Conservation (phyloP, 2,888 invertebrate genomes). For the Selenia dentaria region DNA sequence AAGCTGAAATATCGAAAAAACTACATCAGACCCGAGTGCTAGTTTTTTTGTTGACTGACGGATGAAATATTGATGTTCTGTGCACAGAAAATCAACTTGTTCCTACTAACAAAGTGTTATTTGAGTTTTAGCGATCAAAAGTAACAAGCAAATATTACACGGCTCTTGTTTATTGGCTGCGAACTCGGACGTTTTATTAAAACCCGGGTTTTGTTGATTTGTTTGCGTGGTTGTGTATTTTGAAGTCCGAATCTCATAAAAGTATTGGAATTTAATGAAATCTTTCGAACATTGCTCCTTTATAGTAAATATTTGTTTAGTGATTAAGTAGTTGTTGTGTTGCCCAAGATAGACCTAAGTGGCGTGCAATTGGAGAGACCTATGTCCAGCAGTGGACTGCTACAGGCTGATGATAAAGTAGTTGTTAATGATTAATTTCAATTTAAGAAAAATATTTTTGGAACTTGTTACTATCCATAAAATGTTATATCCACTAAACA, state of each 20-base stretch:
- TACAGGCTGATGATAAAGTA: no score
- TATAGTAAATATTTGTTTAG: no score
- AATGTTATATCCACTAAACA: no score
- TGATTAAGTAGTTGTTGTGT: no score
- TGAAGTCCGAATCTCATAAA: not conserved
- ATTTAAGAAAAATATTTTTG: no score
- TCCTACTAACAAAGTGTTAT: slow-evolving; percentile 34
- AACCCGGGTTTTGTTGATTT: slow-evolving; percentile 2
- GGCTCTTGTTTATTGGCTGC: slow-evolving; percentile 2
- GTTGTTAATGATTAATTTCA: no score
- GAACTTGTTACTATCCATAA: no score
- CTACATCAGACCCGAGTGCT: slow-evolving; percentile 21
- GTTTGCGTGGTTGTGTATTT: slow-evolving; percentile 1
- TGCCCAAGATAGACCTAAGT: no score
- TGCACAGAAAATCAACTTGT: slow-evolving; percentile 38
- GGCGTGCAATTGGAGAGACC: no score
- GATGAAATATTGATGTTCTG: slow-evolving; percentile 39
- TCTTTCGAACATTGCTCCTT: no score
- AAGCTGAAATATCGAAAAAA: slow-evolving; percentile 12
- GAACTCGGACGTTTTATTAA: slow-evolving; percentile 6
- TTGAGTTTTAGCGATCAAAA: slow-evolving; percentile 31
- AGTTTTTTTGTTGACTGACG: slow-evolving; percentile 31
- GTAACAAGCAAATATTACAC: slow-evolving; percentile 19
- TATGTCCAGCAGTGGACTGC: no score
- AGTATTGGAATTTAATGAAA: no score